These are phyloP conservation scores for Hemithea aestivaria DNA, from an alignment of 2,888 invertebrate genomes.

Conservation along the genomic window DNA sequence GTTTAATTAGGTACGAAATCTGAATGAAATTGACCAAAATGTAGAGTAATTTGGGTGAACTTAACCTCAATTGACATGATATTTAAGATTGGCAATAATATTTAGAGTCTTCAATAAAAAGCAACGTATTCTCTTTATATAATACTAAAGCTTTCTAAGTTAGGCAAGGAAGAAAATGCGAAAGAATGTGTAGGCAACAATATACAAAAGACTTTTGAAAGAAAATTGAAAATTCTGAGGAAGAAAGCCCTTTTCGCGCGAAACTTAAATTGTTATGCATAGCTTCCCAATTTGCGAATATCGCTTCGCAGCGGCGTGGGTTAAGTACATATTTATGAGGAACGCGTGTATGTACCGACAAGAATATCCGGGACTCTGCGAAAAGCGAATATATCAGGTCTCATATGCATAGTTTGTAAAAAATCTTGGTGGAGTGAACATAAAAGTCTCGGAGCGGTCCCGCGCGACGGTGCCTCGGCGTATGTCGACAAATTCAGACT, in stretches of 20 bases:
- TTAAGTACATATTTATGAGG: conserved; percentile 50
- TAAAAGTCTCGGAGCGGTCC: conserved; percentile 50
- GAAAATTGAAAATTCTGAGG: conserved; percentile 17
- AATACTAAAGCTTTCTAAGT: too few relatives aligned
- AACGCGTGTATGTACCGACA: conserved; percentile 27
- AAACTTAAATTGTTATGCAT: conserved; percentile 37
- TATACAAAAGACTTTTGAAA: conserved; percentile 16
- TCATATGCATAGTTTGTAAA: conserved; percentile 60
- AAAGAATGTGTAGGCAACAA: conserved; percentile 5
- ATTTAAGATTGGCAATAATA: too few relatives aligned
- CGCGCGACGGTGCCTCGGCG: conserved; percentile 28
- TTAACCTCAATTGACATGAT: too few relatives aligned
- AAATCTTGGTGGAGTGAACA: conserved; percentile 47
- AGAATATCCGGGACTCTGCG: conserved; percentile 34
- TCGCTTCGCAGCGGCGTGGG: conserved; percentile 31
- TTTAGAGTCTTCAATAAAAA: too few relatives aligned
- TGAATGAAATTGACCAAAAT: too few relatives aligned
- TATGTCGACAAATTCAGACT: conserved; percentile 21
- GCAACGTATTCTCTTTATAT: too few relatives aligned
- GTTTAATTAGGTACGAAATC: too few relatives aligned
- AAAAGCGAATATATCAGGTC: conserved; percentile 33
- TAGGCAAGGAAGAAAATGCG: too few relatives aligned
- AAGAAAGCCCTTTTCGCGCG: conserved; percentile 12
- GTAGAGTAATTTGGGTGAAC: too few relatives aligned
- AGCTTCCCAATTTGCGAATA: conserved; percentile 41